Conservation (phyloP, 2,888 invertebrate genomes). For the Azorinus chamasolen region DNA sequence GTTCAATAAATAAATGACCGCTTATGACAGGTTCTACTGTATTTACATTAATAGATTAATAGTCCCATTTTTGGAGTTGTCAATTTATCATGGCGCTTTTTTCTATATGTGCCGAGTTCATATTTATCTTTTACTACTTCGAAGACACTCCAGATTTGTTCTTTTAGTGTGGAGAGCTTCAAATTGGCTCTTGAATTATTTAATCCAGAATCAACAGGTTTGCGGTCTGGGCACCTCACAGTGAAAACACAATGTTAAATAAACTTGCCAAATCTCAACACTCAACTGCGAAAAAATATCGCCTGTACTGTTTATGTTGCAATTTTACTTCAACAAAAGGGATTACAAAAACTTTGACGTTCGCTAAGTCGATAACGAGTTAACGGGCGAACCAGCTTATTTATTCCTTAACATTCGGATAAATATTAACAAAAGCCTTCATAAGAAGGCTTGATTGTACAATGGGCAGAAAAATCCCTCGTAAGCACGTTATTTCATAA, state of each 20-base stretch:
- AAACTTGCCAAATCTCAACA: slow-evolving; percentile 33
- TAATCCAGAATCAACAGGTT: background rate
- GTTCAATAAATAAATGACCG: no score
- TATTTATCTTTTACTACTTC: no score
- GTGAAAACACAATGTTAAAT: slow-evolving; percentile 15
- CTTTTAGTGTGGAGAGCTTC: no score
- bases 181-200: no score
- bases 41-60: no score
- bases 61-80: no score
- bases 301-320: slow-evolving; percentile 45
- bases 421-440: slow-evolving; percentile 29
- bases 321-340: slow-evolving; percentile 45
- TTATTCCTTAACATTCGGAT: slow-evolving; percentile 51
- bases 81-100: no score
- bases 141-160: no score
- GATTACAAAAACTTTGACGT: slow-evolving; percentile 45
- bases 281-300: slow-evolving; percentile 46
- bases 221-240: slow-evolving; percentile 1
- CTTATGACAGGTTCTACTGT: no score
- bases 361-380: slow-evolving; percentile 59
- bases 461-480: background rate
- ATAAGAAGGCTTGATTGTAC: slow-evolving; percentile 15
- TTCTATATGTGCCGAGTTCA: no score
- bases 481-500: slow-evolving; percentile 11
- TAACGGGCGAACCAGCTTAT: slow-evolving; percentile 46